A percentile compares a stretch with the other conserved stretches of the same genome.
Evolutionary conservation across 1,140 invertebrate species (phyloP).

Genomic region (Radopholus similis): DNA sequence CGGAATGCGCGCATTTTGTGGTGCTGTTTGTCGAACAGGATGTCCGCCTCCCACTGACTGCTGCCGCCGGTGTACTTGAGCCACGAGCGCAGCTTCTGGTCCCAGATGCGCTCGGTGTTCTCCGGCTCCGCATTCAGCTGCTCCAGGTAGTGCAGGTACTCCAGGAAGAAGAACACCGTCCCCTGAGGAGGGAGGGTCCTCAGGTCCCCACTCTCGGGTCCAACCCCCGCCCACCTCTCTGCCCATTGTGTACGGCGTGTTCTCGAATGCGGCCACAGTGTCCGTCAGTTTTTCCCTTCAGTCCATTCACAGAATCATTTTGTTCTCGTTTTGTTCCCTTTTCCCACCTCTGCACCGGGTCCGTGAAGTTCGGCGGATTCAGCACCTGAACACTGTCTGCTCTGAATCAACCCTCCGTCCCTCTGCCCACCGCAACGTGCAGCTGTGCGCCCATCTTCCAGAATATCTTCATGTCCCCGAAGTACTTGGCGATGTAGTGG

Average conservation of each 20-base stretch:
- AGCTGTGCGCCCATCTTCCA: slow-evolving; percentile 57
- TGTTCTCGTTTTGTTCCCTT: neutral
- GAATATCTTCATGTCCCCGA: slow-evolving; percentile 53
- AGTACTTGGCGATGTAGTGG: slow-evolving; percentile 58
- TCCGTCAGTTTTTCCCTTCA: slow-evolving; percentile 48
- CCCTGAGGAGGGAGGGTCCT: slow-evolving; percentile 22
- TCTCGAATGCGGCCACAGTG: slow-evolving; percentile 51
- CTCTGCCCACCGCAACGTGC: slow-evolving; percentile 52
- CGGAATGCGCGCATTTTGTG: slow-evolving; percentile 50
- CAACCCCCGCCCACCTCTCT: slow-evolving; percentile 1
- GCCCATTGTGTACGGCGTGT: slow-evolving; percentile 58
- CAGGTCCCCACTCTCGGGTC: neutral
- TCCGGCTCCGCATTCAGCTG: slow-evolving; percentile 58
- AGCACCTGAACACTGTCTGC: slow-evolving; percentile 5
- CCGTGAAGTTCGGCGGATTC: slow-evolving; percentile 55
- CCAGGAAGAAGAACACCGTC: slow-evolving; percentile 58
- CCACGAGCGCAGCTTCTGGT: slow-evolving; percentile 55
- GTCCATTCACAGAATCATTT: no score
- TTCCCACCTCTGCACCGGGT: slow-evolving; percentile 43
- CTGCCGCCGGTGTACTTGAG: slow-evolving; percentile 55
- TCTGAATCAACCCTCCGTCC: neutral
- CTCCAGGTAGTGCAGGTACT: slow-evolving; percentile 58
- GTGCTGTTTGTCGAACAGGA: slow-evolving; percentile 43
- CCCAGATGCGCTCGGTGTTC: slow-evolving; percentile 56
- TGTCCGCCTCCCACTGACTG: slow-evolving; percentile 56